Conservation (phyloP, 1,140 invertebrate species). For the Cotesia typhae region DNA sequence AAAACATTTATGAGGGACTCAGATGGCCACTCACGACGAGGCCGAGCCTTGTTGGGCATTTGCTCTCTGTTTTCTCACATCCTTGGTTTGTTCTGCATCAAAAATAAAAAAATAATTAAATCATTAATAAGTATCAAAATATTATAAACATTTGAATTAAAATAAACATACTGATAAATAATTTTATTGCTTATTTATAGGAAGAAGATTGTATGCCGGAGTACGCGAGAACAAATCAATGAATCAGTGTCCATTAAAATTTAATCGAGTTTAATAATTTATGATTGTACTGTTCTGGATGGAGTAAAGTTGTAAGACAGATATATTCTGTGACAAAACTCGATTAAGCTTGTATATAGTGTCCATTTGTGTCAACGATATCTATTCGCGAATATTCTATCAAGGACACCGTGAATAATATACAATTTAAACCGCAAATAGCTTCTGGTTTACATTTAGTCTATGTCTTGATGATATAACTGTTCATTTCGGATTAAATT, state of each 20-base stretch:
- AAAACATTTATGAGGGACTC: constrained; percentile 59
- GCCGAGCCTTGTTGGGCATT: constrained; percentile 58
- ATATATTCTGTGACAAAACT: too few species aligned
- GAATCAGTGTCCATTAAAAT: too few species aligned
- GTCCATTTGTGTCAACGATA: not conserved
- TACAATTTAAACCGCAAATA: constrained; percentile 31
- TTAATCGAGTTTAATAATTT: too few species aligned
- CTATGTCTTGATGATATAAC: constrained; percentile 14
- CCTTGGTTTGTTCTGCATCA: constrained; percentile 44
- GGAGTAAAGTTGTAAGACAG: too few species aligned
- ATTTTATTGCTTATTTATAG: too few species aligned
- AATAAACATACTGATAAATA: too few species aligned
- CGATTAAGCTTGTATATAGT: constrained; percentile 3
- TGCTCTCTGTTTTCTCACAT: constrained; percentile 49
- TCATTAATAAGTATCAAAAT: too few species aligned
- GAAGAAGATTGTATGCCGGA: too few species aligned
- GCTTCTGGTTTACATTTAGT: constrained; percentile 31
- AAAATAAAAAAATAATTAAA: constrained; percentile 26
- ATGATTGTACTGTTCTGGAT: too few species aligned
- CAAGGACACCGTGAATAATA: constrained; percentile 36
- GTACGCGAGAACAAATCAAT: not conserved
- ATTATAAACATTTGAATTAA: too few species aligned
- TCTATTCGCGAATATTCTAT: constrained; percentile 18
- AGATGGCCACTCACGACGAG: constrained; percentile 59
- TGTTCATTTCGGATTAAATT: constrained; percentile 13